These are phyloP conservation scores for Rhinatrema bivittatum DNA, from an alignment of 2,797 vertebrate species.

Conservation along the genomic window DNA sequence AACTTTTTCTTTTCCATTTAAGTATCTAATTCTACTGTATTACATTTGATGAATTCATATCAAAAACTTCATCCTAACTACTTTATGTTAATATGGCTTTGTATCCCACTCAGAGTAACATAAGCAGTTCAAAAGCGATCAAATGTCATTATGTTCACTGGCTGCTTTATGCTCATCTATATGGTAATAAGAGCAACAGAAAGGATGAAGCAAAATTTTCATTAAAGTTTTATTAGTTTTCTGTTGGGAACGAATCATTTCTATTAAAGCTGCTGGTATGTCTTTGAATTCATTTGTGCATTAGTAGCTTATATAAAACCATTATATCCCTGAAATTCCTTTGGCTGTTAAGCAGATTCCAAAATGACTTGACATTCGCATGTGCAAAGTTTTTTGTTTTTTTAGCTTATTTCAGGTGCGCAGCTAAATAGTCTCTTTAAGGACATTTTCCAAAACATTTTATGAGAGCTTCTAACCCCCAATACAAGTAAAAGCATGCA, in stretches of 20 bases:
- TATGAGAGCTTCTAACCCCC: background rate
- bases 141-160: conserved; percentile 20
- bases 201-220: conserved; percentile 2
- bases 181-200: conserved; percentile 16
- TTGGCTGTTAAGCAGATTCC: too few species aligned
- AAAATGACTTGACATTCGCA: too few species aligned
- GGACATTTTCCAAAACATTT: background rate
- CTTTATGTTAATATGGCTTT: conserved; percentile 10
- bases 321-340: too few species aligned
- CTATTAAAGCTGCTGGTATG: conserved; percentile 4
- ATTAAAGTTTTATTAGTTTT: conserved; percentile 11
- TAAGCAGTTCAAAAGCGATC: conserved; percentile 15
- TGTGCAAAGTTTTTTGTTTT: too few species aligned
- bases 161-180: conserved; percentile 14
- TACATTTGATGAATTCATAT: conserved; percentile 16
- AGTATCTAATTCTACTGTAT: conserved; percentile 9
- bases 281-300: conserved; percentile 2
- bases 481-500: too few species aligned
- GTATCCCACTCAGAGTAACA: conserved; percentile 6
- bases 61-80: conserved; percentile 20
- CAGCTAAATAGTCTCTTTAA: too few species aligned
- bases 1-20: conserved; percentile 7
- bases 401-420: too few species aligned
- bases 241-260: conserved; percentile 10
- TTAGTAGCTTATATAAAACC: too few species aligned